Base-by-base conservation (phyloP, 2,113 vertebrate genomes). In the Callionymus lyra region DNA sequence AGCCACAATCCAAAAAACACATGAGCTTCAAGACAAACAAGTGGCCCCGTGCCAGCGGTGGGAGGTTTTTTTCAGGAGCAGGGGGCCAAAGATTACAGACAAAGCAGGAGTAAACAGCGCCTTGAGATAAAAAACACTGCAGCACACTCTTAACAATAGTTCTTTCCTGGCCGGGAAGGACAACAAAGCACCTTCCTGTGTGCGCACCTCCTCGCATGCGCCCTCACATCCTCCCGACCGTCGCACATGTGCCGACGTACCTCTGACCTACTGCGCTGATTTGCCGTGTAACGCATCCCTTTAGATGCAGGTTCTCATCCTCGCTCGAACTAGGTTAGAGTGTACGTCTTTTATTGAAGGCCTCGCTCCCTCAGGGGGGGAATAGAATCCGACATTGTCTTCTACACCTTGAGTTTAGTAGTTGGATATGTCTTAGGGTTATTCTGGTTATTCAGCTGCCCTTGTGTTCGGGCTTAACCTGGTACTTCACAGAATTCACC, bases 101-200 rank as follows among this genome's bases (percentile, higher is more conserved):
- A 64, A 71, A 79, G 69, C 73, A 44, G 59, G 65, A 70, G 66
- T 78, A 80, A 81, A 81, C 67, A 77, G 39, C 42, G 60, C 54
- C 50, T 63, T 62, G 66, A 69, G 68, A 74, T 70, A 64, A 66
- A 79, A 79, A 65, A 66, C 65, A 79, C 44, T 16, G 61, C 50
- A 50, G 47, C 51, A 64, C 59, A 66, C 63, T 74, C 55, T 70
- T 54, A 85, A 86, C 84, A 86, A 85, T 82, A 68, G 73, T 53
- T 66, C 63, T 79, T 83, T 85, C 84, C 84, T 72, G 77, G 58
- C 67, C 59, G 65, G 81, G 74, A 78, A 67, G 44, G 35, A 66
- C 77, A 74, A 84, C 79, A 84, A 82, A 83, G 78, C 53, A 12
- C 43, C 78, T 85, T 86, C 84, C 83, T 82, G 71, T 70, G 32